Evolutionary conservation across 2,888 invertebrate genomes (phyloP), one percentile per base, ranked within the genome.

Genomic region (Caenorhabditis sulstoni): DNA sequence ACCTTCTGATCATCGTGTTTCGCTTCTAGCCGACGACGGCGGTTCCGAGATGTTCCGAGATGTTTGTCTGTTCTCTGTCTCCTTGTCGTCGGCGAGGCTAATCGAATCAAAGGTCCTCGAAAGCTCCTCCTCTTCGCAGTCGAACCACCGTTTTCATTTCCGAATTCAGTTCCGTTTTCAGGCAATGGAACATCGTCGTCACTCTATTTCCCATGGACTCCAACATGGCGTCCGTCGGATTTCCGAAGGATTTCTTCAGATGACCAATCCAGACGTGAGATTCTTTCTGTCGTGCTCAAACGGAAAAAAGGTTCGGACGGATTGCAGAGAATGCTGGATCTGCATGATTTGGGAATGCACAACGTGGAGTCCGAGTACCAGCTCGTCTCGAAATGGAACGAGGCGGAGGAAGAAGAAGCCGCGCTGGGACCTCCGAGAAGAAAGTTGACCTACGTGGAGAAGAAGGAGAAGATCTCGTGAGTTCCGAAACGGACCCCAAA

Each of bases 381-480:
- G 37, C 18, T 79, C 18, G 79, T 64, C 4, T 62, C 73, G 9
- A 79, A 79, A 53, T 73, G 73, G 53, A 67, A 73, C n/a, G 67
- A 78, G 47, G 65, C 65, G 5, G 71, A 78, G 22, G 71, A 78
- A 41, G 66, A 59, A 3, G 73, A 78, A 20, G 58, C 44, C 12
- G 49, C 67, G 12, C 22, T 79, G 29, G 79, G 79, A 47, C 67
- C 58, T 9, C 71, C 61, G 23, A 29, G 23, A 29, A 49, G 73
- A 14, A 79, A 73, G 20, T 53, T 70, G 62, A 70, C 79, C 16
- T 79, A 58, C 35, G 67, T 79, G 20, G 79, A 79, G n/a, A 73
- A 67, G 50, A 78, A 79, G 57, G 77, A 83, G 58, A 81, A 83
- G 41, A 83, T 83, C 11, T 76, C 79, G 82, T 83, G 52, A 71